Evolutionary conservation across 2,888 invertebrate species (phyloP).

Genomic region (Cheilosia scutellata): DNA sequence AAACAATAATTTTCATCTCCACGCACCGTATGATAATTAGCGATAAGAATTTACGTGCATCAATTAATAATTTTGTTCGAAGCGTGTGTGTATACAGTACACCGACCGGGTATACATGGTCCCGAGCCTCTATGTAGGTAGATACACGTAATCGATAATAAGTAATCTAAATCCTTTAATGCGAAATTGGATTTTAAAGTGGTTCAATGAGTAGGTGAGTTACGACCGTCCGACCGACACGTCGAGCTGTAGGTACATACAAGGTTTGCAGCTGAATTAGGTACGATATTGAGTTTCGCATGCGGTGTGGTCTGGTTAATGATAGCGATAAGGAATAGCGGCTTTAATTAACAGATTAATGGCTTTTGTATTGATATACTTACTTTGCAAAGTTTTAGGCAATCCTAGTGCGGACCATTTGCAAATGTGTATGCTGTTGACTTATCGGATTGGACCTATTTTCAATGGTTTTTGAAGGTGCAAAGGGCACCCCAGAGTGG

Average conservation of each 20-base stretch:
- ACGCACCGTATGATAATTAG: constrained; percentile 58
- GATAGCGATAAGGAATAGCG: constrained; percentile 20
- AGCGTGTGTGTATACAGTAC: constrained; percentile 8
- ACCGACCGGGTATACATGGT: neutral
- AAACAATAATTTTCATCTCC: constrained; percentile 51
- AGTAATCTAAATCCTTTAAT: constrained; percentile 51
- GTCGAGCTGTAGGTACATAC: neutral
- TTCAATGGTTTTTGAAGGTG: neutral
- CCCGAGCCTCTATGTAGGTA: neutral
- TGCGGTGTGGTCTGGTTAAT: constrained; percentile 1
- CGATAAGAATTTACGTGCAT: constrained; percentile 61
- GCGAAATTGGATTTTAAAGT: constrained; percentile 54
- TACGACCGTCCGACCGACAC: neutral
- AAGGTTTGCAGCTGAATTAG: constrained; percentile 4
- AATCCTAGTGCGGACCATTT: neutral
- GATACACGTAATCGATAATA: constrained; percentile 36
- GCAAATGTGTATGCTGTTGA: neutral
- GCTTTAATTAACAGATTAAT: constrained; percentile 37
- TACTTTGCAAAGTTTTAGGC: neutral
- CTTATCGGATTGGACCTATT: neutral
- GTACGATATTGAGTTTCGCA: neutral
- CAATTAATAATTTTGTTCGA: constrained; percentile 47
- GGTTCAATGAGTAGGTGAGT: constrained; percentile 23
- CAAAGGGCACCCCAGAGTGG: no score
- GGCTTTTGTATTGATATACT: neutral